phyloP scores from a whole-genome alignment of 1,140 invertebrate genomes.

The Drosophila tani region DNA sequence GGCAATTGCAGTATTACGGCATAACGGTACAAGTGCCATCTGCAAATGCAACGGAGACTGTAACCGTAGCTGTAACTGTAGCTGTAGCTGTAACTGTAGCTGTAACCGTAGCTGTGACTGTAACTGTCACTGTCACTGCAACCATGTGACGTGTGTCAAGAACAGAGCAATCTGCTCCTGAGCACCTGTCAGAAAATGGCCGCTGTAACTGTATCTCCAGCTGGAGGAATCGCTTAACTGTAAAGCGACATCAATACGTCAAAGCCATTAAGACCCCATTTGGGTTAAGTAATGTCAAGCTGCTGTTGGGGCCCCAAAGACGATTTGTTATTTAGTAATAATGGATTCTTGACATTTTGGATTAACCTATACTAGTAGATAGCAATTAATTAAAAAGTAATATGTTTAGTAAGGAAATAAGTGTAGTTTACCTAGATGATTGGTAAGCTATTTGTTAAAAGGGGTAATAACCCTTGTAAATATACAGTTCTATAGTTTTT shows the following conservation, averaged over 20 bases:
- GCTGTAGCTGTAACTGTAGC: background rate
- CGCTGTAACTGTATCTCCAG: conserved; percentile 8
- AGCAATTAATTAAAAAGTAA: too few species aligned
- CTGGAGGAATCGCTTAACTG: conserved; percentile 19
- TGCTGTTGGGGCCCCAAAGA: background rate
- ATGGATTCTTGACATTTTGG: background rate
- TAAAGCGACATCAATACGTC: conserved; percentile 10
- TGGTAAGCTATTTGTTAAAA: too few species aligned
- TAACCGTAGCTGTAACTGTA: conserved; percentile 8
- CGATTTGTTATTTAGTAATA: background rate
- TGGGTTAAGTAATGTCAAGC: background rate
- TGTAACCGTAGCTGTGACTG: conserved; percentile 1
- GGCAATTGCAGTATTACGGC: conserved; percentile 23
- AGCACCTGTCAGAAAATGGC: conserved; percentile 29
- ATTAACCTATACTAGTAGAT: background rate
- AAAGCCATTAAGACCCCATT: background rate
- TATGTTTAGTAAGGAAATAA: too few species aligned
- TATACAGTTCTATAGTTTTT: too few species aligned
- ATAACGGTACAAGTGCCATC: conserved; percentile 17
- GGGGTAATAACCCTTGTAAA: too few species aligned
- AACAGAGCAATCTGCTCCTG: conserved; percentile 30
- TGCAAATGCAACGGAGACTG: conserved; percentile 24
- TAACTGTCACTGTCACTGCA: conserved; percentile 12
- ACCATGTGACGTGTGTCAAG: conserved; percentile 43
- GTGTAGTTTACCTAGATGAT: too few species aligned